Evolutionary conservation across 2,113 vertebrate species (phyloP), one percentile per base, ranked within the genome.

Genomic region (Cavia porcellus): DNA sequence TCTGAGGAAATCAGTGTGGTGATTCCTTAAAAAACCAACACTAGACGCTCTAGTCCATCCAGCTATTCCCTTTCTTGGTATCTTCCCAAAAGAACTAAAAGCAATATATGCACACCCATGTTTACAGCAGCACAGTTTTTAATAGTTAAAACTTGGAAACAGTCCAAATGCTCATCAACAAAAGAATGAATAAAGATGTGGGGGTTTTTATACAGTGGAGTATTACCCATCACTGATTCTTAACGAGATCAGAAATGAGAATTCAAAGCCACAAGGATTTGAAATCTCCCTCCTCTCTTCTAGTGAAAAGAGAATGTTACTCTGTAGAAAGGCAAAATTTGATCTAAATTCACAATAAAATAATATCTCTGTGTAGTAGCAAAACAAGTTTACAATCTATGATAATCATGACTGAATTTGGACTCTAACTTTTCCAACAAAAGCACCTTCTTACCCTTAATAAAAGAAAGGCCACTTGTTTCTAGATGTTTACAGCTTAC

Each of bases 221-320:
- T 62, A 62, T 8, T 62, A 62, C 12, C n/a, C 38, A 74, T 42
- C 32, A 84, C 30, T 14, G 79, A 50, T 50, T 79, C 47, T 89
- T 92, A 82, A 30, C 72, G 62, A 87, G 77, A 62, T 66, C 9
- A 94, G 70, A 91, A 96, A 45, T 28, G 80, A 94, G 77, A 95
- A 91, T n/a, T 22, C 35, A 72, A 82, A 95, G 66, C 47, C 38
- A 66, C 28, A 85, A 84, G 59, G 28, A 86, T 79, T 52, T 88
- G 59, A 79, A 95, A 77, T 1, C 12, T 92, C 15, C 1, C 17
- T 86, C 5, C 11, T n/a, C 66, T 85, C 22, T 14, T 82, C 82
- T 92, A 83, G 52, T 35, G 24, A 83, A 81, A 87, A 45, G 32
- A 81, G 13, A 52, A 5, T 55, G 35, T 83, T 68, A 96, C 42